Conservation (phyloP, 92 coral and sea anemone genomes). For the Phymanthus crucifer region DNA sequence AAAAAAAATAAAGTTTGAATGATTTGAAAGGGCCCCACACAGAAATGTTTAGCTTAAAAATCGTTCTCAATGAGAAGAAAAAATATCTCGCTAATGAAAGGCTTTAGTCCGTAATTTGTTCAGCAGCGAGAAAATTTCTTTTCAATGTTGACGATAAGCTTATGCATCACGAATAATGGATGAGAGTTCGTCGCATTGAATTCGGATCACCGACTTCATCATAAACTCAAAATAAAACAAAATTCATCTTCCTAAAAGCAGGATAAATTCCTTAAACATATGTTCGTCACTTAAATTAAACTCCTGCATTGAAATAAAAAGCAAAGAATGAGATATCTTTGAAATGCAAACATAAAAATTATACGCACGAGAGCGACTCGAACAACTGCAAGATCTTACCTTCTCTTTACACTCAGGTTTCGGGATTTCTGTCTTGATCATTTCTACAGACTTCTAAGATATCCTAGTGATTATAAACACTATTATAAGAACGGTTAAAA, state of each 20-base stretch:
- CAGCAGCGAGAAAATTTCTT: background rate
- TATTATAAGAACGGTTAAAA: background rate
- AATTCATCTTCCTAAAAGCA: background rate
- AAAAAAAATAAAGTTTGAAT: background rate
- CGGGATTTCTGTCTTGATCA: slow-evolving; percentile 66
- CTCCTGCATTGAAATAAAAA: background rate
- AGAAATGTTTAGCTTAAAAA: slow-evolving; percentile 5
- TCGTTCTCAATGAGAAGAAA: slow-evolving; percentile 2
- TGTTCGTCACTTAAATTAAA: background rate
- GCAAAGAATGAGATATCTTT: background rate
- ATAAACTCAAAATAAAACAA: background rate
- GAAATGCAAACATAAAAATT: background rate
- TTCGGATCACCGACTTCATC: background rate
- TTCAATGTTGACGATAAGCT: background rate
- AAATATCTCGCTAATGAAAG: background rate
- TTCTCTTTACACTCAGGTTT: slow-evolving; percentile 56
- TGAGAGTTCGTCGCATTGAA: slow-evolving; percentile 20
- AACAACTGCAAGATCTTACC: slow-evolving; percentile 28
- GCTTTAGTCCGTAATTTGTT: background rate
- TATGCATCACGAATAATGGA: slow-evolving; percentile 30
- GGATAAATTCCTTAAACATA: background rate
- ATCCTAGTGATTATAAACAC: background rate
- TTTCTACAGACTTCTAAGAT: slow-evolving; percentile 4
- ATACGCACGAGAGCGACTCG: background rate
- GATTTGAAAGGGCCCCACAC: background rate